Percentiles rank a stretch among this genome's conserved stretches.
Conservation (phyloP, 2,888 invertebrate species). For the Odontocolon sp. region DNA sequence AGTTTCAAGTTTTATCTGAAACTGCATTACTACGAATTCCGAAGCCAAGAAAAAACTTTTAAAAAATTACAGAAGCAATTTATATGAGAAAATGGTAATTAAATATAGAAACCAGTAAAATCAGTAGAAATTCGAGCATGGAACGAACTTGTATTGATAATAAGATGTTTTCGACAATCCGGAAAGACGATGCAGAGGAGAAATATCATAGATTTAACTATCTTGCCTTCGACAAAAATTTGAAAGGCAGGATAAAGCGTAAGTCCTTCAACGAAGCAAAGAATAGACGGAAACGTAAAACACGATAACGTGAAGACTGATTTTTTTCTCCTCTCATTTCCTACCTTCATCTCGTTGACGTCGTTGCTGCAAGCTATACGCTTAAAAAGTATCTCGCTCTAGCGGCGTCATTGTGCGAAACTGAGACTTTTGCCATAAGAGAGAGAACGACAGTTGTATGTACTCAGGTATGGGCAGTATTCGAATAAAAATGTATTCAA, state of each 20-base stretch:
- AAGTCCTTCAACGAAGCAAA: conserved; percentile 5
- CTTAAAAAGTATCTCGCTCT: background rate
- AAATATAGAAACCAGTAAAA: background rate
- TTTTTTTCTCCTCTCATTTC: conserved; percentile 6
- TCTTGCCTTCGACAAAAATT: conserved; percentile 11
- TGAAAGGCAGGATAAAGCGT: conserved; percentile 4
- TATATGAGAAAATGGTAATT: background rate
- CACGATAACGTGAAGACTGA: conserved; percentile 21
- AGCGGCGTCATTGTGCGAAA: conserved; percentile 24
- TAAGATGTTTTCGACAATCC: background rate
- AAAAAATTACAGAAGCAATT: background rate
- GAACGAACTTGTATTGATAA: conserved; percentile 11
- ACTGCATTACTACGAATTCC: background rate
- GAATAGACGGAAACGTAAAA: conserved; percentile 21
- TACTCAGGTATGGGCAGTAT: no score
- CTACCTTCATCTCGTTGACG: background rate
- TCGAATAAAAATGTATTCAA: no score
- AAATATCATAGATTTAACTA: background rate
- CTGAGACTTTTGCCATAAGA: no score
- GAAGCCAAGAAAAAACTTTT: background rate
- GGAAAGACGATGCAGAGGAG: conserved; percentile 4
- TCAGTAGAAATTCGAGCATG: background rate
- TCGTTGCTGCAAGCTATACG: background rate
- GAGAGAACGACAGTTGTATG: no score
- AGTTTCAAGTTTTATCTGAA: background rate